These are phyloP conservation scores for Scelioninae gen. 2 DNA, from an alignment of 2,888 invertebrate species.

Conservation along the genomic window DNA sequence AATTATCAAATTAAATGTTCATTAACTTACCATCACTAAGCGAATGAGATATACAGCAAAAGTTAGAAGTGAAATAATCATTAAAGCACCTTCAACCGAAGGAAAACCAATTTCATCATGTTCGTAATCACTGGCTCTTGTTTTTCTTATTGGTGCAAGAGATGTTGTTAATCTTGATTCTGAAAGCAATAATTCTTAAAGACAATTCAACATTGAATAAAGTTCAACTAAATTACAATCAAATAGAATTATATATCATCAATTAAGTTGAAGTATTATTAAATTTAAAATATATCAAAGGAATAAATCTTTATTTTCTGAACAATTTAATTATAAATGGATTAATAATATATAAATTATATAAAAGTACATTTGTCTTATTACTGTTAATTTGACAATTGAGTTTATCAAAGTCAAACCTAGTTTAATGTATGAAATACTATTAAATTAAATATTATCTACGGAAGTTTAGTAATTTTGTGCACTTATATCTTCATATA, in stretches of 20 bases:
- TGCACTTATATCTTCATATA: too few relatives aligned
- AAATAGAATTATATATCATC: background rate
- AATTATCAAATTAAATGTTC: background rate
- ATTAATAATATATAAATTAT: too few relatives aligned
- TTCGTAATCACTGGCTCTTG: conserved; percentile 68
- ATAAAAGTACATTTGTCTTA: too few relatives aligned
- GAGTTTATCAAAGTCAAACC: too few relatives aligned
- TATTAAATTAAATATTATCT: too few relatives aligned
- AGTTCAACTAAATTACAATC: conserved; percentile 5
- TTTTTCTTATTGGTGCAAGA: conserved; percentile 68
- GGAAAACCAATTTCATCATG: conserved; percentile 84
- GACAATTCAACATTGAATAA: conserved; percentile 7
- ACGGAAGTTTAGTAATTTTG: too few relatives aligned
- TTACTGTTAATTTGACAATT: too few relatives aligned
- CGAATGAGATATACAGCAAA: conserved; percentile 91
- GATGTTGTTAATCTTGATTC: conserved; percentile 66
- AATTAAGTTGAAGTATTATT: too few relatives aligned
- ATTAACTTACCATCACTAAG: conserved; percentile 79
- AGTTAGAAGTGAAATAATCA: conserved; percentile 89
- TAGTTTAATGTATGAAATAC: too few relatives aligned
- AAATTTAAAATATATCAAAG: background rate
- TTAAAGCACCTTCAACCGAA: conserved; percentile 86
- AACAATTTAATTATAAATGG: background rate
- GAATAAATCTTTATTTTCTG: background rate
- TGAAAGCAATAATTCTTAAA: conserved; percentile 45